Evolutionary conservation across 2,797 vertebrate species (phyloP).

Genomic region (Pelochelys cantorii): DNA sequence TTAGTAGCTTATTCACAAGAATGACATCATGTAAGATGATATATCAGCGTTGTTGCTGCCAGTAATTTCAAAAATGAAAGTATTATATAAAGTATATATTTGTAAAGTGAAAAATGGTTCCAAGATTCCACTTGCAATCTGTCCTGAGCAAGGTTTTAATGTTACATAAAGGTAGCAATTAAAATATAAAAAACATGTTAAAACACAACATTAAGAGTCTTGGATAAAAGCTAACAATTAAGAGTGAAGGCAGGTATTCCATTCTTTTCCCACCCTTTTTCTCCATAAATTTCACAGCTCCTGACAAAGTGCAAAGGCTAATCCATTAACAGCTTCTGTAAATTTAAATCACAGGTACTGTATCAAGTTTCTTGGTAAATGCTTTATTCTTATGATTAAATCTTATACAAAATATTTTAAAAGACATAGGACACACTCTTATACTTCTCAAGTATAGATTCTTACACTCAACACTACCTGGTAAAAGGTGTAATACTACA

Average conservation of each 20-base stretch:
- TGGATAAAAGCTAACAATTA: conserved; percentile 55
- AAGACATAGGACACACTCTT: neutral
- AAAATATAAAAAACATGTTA: conserved; percentile 53
- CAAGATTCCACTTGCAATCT: conserved; percentile 63
- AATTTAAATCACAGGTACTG: conserved; percentile 26
- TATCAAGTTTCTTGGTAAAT: conserved; percentile 37
- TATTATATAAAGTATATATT: conserved; percentile 33
- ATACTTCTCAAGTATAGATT: neutral
- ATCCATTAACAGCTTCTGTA: conserved; percentile 33
- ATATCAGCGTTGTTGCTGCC: conserved; percentile 46
- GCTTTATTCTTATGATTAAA: conserved; percentile 50
- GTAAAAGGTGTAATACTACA: conserved; percentile 1
- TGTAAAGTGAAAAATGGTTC: conserved; percentile 7
- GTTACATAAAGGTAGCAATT: conserved; percentile 57
- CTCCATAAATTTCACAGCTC: conserved; percentile 59
- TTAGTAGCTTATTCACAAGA: conserved; percentile 36
- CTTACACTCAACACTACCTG: neutral
- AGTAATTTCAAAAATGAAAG: conserved; percentile 36
- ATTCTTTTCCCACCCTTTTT: conserved; percentile 36
- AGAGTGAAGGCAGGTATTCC: conserved; percentile 63
- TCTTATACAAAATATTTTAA: neutral
- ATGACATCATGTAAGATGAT: conserved; percentile 47
- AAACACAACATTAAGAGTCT: conserved; percentile 66
- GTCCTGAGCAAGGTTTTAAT: conserved; percentile 50
- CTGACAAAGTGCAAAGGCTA: conserved; percentile 34